phyloP scores from a whole-genome alignment of 2,888 invertebrate genomes.

The Diadegma fenestrale region DNA sequence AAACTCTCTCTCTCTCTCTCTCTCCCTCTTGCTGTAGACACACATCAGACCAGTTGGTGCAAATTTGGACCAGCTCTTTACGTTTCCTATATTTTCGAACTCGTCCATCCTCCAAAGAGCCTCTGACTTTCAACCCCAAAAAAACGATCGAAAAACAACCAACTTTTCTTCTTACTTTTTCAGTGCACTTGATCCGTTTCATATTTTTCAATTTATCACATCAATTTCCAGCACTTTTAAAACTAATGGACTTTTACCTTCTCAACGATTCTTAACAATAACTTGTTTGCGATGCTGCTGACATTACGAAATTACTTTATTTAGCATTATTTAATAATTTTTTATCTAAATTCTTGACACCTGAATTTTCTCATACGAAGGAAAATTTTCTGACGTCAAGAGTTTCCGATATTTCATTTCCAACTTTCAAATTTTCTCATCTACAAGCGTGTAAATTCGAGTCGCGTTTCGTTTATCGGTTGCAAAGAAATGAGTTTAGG shows the following conservation, averaged over 20 bases:
- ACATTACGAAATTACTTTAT: too few species aligned
- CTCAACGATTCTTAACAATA: neutral
- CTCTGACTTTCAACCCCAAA: neutral
- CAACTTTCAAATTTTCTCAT: too few species aligned
- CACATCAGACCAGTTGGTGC: neutral
- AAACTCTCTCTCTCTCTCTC: too few species aligned
- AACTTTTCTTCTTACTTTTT: neutral
- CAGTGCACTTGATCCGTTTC: neutral
- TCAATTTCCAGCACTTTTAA: neutral
- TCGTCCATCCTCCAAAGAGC: constrained; percentile 2
- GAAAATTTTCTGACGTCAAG: too few species aligned
- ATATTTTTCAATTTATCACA: neutral
- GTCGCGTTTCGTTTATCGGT: too few species aligned
- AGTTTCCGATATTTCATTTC: too few species aligned
- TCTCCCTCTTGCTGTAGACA: too few species aligned
- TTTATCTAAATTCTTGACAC: too few species aligned
- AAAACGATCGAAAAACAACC: neutral
- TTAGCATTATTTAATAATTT: too few species aligned
- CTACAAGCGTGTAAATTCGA: too few species aligned
- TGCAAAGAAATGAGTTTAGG: too few species aligned
- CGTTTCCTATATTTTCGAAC: constrained; percentile 8
- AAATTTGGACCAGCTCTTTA: constrained; percentile 8
- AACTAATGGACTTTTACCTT: neutral
- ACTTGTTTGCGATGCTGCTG: neutral
- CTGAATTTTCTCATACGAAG: too few species aligned